Base-by-base conservation (phyloP, 2,888 invertebrate species). In the Nyleta sp. region DNA sequence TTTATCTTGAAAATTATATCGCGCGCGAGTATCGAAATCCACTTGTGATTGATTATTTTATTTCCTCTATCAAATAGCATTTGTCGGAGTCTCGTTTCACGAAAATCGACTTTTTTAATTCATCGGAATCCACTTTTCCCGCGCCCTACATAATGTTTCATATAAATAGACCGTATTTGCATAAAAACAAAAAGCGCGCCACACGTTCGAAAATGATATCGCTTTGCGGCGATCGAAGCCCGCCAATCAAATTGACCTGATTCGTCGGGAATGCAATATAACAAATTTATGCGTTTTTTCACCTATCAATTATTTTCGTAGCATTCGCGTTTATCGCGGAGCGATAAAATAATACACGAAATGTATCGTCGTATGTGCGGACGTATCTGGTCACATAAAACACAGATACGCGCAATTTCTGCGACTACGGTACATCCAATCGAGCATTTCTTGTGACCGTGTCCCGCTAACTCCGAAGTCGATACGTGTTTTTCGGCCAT, bases 401-500 rank as follows among this genome's bases (percentile, higher is more conserved):
- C 46, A 52, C 24, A 20, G 59, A 60, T 52, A 70, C 59, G 59
- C n/a, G 59, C 50, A 52, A 60, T 68, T 55, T 55, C 67, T 48
- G 38, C 28, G 18, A 48, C 35, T 53, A 44, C 44, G 53, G 28
- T 68, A 68, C 28, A 57, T 57, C 40, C 57, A 28, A 35, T 50
- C 50, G 42, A 52, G 5, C 46, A 28, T 46, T 67, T 55, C 70
- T 71, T 62, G 59, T 17, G 50, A 42, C 33, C 42, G 31, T 40
- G 50, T 70, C 50, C n/a, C 59, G 31, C 33, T 17, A 50, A 50
- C 62, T 62, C 44, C 17, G 8, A 15, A 11, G 15, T 40, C 18
- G 50, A 65, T 64, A 59, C 48, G 35, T 42, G 59, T 59, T 59
- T 67, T 74, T 74, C 67, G 65, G 53, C 50, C 73, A 52, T 74